phyloP scores from a whole-genome alignment of 2,113 vertebrate genomes.

The Crocuta crocuta region DNA sequence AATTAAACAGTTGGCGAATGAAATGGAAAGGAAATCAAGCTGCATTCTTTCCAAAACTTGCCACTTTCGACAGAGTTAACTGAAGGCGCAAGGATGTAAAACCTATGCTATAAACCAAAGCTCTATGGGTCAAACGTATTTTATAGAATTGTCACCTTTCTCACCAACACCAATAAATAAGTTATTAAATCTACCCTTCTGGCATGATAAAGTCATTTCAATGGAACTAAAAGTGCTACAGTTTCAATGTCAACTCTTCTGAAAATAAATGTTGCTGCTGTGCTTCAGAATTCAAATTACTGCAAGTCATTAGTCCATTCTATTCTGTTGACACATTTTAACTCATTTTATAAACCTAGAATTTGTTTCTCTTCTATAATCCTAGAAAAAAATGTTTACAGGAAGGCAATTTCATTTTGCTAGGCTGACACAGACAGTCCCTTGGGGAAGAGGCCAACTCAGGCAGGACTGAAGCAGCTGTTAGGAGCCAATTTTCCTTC shows the following conservation, averaged over 20 bases:
- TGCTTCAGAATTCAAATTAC: conserved; percentile 57
- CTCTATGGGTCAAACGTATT: conserved; percentile 19
- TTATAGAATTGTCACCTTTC: conserved; percentile 10
- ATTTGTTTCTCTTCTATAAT: conserved; percentile 51
- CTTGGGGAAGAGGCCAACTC: conserved; percentile 28
- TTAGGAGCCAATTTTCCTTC: conserved; percentile 48
- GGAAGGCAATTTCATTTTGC: conserved; percentile 56
- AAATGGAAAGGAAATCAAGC: conserved; percentile 22
- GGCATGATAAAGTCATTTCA: conserved; percentile 59
- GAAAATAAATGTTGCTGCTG: conserved; percentile 35
- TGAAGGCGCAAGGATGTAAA: conserved; percentile 22
- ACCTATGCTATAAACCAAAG: conserved; percentile 22
- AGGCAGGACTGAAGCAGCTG: conserved; percentile 60
- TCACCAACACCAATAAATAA: conserved; percentile 56
- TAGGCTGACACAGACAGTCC: conserved; percentile 43
- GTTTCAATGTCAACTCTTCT: conserved; percentile 58
- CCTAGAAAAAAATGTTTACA: conserved; percentile 55
- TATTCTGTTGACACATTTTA: conserved; percentile 58
- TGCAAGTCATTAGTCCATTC: conserved; percentile 63
- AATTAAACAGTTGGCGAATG: conserved; percentile 29
- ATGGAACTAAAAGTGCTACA: conserved; percentile 37
- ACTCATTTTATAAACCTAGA: conserved; percentile 64
- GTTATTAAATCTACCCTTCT: conserved; percentile 61
- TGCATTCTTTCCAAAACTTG: background rate
- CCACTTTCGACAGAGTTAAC: background rate